Conservation (phyloP, 2,113 vertebrate species). For the Nibea albiflora region DNA sequence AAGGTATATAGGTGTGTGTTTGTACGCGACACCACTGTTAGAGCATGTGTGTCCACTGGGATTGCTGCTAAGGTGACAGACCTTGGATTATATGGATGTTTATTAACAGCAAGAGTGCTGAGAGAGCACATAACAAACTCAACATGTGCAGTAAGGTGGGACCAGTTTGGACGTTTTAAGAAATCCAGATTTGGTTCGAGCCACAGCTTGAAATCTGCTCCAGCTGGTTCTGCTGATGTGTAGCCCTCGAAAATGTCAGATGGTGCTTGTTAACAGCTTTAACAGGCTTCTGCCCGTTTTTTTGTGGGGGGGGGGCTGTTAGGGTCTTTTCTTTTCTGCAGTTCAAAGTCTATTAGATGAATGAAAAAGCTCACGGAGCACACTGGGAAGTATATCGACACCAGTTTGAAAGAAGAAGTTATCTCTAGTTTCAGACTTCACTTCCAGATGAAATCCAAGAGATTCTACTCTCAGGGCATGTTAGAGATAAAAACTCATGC, state of each 20-base stretch:
- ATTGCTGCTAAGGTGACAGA: conserved; percentile 27
- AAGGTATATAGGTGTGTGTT: conserved; percentile 33
- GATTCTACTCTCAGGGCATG: background rate
- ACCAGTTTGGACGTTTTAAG: too few relatives aligned
- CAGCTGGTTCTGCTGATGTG: conserved; percentile 39
- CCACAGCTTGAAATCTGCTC: conserved; percentile 12
- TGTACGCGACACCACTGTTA: background rate
- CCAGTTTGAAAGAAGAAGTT: background rate
- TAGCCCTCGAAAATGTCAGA: conserved; percentile 22
- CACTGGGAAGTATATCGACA: background rate
- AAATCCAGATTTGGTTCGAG: too few relatives aligned
- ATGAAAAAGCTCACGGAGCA: background rate
- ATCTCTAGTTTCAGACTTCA: background rate
- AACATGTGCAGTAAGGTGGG: background rate
- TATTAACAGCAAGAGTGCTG: conserved; percentile 9
- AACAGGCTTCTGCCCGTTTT: conserved; percentile 5
- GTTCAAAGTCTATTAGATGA: background rate
- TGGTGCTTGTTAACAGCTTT: conserved; percentile 28
- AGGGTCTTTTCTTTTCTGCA: conserved; percentile 1
- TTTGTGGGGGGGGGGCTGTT: conserved; percentile 9
- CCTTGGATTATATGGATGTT: background rate
- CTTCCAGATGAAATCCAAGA: background rate
- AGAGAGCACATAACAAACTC: conserved; percentile 16
- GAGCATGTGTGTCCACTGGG: background rate
- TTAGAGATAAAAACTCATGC: background rate